Conservation (phyloP, 2,797 vertebrate species). For the Neosalanx taihuensis region DNA sequence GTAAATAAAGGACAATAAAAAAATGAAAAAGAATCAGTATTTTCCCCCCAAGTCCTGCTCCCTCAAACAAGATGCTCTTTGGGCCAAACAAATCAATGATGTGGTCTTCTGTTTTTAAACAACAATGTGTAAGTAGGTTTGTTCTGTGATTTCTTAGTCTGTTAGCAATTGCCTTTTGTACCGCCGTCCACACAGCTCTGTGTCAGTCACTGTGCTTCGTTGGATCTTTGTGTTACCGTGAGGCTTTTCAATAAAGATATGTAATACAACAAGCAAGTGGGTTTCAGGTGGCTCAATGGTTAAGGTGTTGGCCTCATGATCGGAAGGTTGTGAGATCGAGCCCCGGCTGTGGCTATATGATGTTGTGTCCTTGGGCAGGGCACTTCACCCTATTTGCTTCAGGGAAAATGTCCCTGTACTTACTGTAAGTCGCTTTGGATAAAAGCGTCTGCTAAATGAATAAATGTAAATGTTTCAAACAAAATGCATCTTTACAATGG, state of each 20-base stretch:
- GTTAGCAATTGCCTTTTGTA: conserved; percentile 1
- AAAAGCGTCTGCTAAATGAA: too few species aligned
- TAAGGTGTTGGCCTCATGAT: too few species aligned
- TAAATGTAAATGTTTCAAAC: background rate
- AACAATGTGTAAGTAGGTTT: background rate
- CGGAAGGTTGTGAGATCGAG: too few species aligned
- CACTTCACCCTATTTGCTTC: too few species aligned
- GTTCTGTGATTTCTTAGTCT: background rate
- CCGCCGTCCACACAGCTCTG: background rate
- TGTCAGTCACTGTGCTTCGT: background rate
- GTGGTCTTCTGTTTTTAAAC: conserved; percentile 1
- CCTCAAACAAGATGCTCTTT: conserved; percentile 3
- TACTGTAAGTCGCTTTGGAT: too few species aligned
- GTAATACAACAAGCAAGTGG: background rate
- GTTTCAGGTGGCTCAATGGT: background rate
- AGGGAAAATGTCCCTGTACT: too few species aligned
- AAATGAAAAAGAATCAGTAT: background rate
- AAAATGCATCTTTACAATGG: background rate
- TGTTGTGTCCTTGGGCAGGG: too few species aligned
- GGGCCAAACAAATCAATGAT: background rate
- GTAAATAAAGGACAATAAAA: background rate
- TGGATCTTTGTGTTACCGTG: background rate
- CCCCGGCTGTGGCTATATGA: too few species aligned
- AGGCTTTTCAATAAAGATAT: conserved; percentile 1
- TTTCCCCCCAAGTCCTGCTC: background rate